A percentile compares a stretch with the other conserved stretches of the same genome.
Conservation (phyloP, 2,888 invertebrate species). For the Operophtera brumata region DNA sequence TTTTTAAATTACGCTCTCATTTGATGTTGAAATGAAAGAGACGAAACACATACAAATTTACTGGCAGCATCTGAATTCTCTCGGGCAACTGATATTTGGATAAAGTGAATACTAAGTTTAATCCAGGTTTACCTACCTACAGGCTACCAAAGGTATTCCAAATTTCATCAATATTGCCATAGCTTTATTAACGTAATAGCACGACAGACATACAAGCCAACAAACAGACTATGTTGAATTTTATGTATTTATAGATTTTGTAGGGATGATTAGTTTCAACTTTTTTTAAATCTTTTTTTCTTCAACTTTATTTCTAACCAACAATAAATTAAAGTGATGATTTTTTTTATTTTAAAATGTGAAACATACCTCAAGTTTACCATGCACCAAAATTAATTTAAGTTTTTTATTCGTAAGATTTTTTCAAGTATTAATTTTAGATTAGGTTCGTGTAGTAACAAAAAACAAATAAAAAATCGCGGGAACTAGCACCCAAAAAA, state of each 20-base stretch:
- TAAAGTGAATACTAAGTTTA: too few relatives aligned
- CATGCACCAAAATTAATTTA: slow-evolving; percentile 74
- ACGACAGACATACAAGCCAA: too few relatives aligned
- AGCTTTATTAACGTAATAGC: too few relatives aligned
- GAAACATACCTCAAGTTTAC: slow-evolving; percentile 78
- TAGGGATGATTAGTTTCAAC: slow-evolving; percentile 32
- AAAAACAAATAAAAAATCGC: slow-evolving; percentile 28
- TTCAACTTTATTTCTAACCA: slow-evolving; percentile 22
- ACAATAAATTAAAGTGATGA: too few relatives aligned
- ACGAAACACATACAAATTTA: not conserved
- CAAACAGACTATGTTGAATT: too few relatives aligned
- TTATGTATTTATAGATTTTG: too few relatives aligned
- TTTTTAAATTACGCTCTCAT: not conserved
- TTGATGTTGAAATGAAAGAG: not conserved
- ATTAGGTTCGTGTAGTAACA: slow-evolving; percentile 42
- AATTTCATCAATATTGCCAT: too few relatives aligned
- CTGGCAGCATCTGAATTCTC: not conserved
- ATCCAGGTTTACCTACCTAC: too few relatives aligned
- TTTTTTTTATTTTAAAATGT: slow-evolving; percentile 43
- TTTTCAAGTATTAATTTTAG: slow-evolving; percentile 66
- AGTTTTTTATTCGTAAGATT: slow-evolving; percentile 50
- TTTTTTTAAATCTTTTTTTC: slow-evolving; percentile 27
- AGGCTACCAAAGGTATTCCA: too few relatives aligned
- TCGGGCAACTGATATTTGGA: too few relatives aligned
- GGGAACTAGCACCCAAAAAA: slow-evolving; percentile 8